Base-by-base conservation (phyloP, 2,888 invertebrate species). In the Anoncus sp. region DNA sequence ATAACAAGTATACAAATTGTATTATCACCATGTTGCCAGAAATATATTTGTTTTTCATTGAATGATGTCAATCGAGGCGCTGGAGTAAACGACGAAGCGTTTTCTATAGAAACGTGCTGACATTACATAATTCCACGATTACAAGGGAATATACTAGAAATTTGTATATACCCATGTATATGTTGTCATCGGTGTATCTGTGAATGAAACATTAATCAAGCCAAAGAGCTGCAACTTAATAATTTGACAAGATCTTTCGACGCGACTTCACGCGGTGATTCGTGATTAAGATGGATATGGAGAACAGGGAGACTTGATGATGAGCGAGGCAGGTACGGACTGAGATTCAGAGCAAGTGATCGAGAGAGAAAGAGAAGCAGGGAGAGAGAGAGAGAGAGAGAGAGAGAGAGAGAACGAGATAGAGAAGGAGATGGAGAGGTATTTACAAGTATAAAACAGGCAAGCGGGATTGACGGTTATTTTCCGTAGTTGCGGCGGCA, bases 241-340 rank as follows among this genome's bases (percentile, higher is more conserved):
- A 40, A 60, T 71, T 43, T 63, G 62, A 72, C 62, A 43, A 62
- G 51, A 53, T 43, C 22, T 62, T 43, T 45, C 43, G 45, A 35
- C 10, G 43, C 62, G 4, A 27, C 16, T 43, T 18, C 53, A 53
- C 43, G 31, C 51, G 43, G 53, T 22, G 71, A 45, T 22, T 35
- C 27, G 49, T 9, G 40, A 62, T 63, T 35, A 63, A 63, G 62
- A 72, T 72, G 62, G 7, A 72, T 72, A 63, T 72, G 43, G 22
- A 63, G 45, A 63, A 12, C 3, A 20, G 24, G 40, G 22, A 43
- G n/a, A 62, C 22, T 51, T 12, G 20, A 60, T 18, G 51, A 59
- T 20, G 45, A 47, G 22, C 9, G 20, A 49, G 53, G 43, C 18
- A 12, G 18, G 31, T 47, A 31, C 7, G 18, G 9, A 45, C 14